Percentiles rank a stretch among this genome's conserved stretches.
Evolutionary conservation across 2,888 invertebrate species (phyloP).

Genomic region (Xanthostigma xanthostigma): DNA sequence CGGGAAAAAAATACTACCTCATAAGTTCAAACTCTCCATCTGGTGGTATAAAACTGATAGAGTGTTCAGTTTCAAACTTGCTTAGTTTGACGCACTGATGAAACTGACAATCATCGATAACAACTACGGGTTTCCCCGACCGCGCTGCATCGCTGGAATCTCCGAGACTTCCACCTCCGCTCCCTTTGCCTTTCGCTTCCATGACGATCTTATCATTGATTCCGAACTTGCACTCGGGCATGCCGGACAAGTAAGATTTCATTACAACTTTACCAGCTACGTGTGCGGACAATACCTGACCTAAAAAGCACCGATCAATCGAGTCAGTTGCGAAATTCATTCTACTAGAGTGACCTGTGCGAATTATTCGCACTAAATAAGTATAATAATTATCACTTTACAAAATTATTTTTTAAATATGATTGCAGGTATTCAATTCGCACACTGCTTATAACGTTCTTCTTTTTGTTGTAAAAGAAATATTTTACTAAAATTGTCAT

Average conservation of each 20-base stretch:
- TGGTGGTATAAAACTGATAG: slow-evolving; percentile 98
- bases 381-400: too few species aligned
- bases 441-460: too few species aligned
- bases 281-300: slow-evolving; percentile 96
- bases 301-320: slow-evolving; percentile 28
- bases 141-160: slow-evolving; percentile 65
- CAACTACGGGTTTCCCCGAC: slow-evolving; percentile 96
- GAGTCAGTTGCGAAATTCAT: background rate
- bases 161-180: slow-evolving; percentile 48
- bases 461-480: too few species aligned
- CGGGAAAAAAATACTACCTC: slow-evolving; percentile 43
- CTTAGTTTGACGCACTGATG: slow-evolving; percentile 99
- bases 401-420: too few species aligned
- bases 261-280: slow-evolving; percentile 99
- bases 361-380: too few species aligned
- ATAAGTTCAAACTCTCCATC: slow-evolving; percentile 99
- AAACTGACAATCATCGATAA: slow-evolving; percentile 99
- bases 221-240: slow-evolving; percentile 99
- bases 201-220: slow-evolving; percentile 99
- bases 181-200: slow-evolving; percentile 79
- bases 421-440: too few species aligned
- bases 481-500: too few species aligned
- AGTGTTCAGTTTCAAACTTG: slow-evolving; percentile 99
- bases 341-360: too few species aligned
- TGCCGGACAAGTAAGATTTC: slow-evolving; percentile 98